phyloP scores from a whole-genome alignment of 30 jellyfish, hydroid and myxozoan species.

The Pelagia noctiluca region DNA sequence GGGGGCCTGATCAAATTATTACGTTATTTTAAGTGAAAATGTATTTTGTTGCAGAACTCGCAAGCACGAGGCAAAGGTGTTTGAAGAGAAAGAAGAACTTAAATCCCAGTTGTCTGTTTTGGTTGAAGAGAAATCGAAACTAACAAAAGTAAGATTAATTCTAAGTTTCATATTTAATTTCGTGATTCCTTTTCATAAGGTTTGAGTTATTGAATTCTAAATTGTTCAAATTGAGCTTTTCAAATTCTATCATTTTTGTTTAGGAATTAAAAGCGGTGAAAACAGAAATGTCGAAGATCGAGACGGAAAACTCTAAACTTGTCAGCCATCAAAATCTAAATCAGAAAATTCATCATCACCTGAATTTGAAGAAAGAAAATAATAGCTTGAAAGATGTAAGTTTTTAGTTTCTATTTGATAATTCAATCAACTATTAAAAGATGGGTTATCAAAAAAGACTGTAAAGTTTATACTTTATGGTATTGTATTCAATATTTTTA shows the following conservation, averaged over 20 bases:
- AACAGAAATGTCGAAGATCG: conserved; percentile 41
- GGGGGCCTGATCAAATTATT: no score
- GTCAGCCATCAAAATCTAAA: conserved; percentile 90
- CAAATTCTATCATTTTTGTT: no score
- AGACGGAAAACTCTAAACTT: conserved; percentile 77
- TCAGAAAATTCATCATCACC: conserved; percentile 83
- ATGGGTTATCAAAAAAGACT: no score
- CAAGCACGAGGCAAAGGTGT: conserved; percentile 82
- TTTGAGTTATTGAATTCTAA: no score
- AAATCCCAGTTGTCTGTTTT: conserved; percentile 78
- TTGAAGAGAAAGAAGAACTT: conserved; percentile 76
- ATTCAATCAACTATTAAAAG: no score
- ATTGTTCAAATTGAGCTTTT: no score
- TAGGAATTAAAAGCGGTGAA: conserved; percentile 60
- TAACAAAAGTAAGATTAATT: conserved; percentile 24
- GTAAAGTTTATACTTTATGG: no score
- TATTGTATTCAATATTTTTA: no score
- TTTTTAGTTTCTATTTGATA: no score
- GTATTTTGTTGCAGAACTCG: conserved; percentile 66
- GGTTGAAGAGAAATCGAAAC: conserved; percentile 88
- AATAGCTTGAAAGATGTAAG: conserved; percentile 83
- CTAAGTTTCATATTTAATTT: background rate
- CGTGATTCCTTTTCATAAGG: background rate
- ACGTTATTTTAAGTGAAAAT: background rate
- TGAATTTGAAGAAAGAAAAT: conserved; percentile 87